Evolutionary conservation across 1,140 invertebrate species (phyloP), one percentile per base, ranked within the genome.

Genomic region (Plodia interpunctella): DNA sequence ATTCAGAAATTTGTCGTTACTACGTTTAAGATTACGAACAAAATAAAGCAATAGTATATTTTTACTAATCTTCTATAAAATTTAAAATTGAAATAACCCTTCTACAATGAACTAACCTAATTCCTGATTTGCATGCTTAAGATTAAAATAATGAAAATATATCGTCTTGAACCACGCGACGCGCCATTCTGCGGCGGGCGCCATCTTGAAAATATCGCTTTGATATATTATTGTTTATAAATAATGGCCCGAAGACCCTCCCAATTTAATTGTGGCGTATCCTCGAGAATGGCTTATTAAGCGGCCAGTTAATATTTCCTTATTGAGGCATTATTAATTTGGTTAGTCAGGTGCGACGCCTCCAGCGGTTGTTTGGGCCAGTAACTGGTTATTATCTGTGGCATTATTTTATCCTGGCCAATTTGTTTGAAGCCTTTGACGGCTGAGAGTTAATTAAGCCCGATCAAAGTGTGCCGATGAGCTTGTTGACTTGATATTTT

Each of bases 201-300:
- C 76, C 87, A 89, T 89, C 83, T 89, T 89, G 87, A 77, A 84
- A 80, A 84, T 81, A 87, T 87, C 82, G 79, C 73, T 76, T 81
- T 89, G 84, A 89, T 87, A 89, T 89, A 89, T 89, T 89, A 89
- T 87, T 89, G 87, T 89, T 87, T 89, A 87, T 87, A 89, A 89
- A 87, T 89, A 85, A 87, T 87, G 81, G 78, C 76, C 78, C 65
- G 66, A 64, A 72, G 83, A 84, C 84, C 87, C 87, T 87, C 79
- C 78, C 76, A 85, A 89, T 89, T 89, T 87, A 89, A 89, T 87
- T 89, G 86, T 80, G 86, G 84, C 69, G 74, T 87, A 86, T 87
- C 83, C 82, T 74, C 71, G 70, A 80, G 78, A 85, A 85, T 78
- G 81, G 87, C 84, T 89, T 87, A 89, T 87, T 89, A 89, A 85